Conservation (phyloP, 2,797 vertebrate species). For the Triplophysa yarkandensis region DNA sequence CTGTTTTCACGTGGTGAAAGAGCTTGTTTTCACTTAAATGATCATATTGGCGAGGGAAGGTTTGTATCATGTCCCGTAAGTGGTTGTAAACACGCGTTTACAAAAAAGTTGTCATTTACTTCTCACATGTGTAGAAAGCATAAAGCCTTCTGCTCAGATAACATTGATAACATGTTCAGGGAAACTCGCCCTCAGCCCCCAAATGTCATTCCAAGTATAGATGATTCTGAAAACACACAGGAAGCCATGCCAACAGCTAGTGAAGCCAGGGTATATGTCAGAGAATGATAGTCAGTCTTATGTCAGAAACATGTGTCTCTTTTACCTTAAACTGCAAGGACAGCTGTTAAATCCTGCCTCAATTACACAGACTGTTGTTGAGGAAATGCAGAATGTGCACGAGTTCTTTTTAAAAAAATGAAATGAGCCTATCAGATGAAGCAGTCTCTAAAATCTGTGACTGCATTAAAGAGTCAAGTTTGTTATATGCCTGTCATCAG, state of each 20-base stretch:
- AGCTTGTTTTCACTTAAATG: background rate
- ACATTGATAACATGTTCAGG: background rate
- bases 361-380: constrained; percentile 58
- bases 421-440: constrained; percentile 39
- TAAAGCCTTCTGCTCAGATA: constrained; percentile 4
- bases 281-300: constrained; percentile 18
- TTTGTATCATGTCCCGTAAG: constrained; percentile 1
- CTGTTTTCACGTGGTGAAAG: background rate
- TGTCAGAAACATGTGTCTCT: constrained; percentile 10
- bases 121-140: constrained; percentile 10
- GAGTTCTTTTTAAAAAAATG: constrained; percentile 42
- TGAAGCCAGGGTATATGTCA: constrained; percentile 17
- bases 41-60: constrained; percentile 5
- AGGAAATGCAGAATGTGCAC: constrained; percentile 57
- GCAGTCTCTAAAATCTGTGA: constrained; percentile 50
- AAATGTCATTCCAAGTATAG: constrained; percentile 5
- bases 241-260: constrained; percentile 13
- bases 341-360: constrained; percentile 52
- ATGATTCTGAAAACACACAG: constrained; percentile 17
- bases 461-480: constrained; percentile 36
- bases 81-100: background rate
- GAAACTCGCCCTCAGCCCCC: constrained; percentile 12
- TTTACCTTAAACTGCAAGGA: constrained; percentile 56
- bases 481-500: constrained; percentile 48
- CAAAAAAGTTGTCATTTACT: constrained; percentile 8